Conservation (phyloP, 1,140 invertebrate genomes). For the Hyles euphorbiae region DNA sequence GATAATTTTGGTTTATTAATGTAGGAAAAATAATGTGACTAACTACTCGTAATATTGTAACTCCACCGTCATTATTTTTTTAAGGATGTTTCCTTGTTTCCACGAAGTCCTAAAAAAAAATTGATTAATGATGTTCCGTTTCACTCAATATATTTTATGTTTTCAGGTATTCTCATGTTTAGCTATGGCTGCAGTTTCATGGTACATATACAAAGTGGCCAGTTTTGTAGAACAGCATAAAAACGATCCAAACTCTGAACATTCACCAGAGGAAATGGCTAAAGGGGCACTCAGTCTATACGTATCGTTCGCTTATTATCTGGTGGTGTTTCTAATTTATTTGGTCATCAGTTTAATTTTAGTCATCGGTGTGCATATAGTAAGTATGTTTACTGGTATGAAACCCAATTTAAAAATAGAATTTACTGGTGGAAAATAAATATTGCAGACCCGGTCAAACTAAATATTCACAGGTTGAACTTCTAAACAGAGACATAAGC, state of each 20-base stretch:
- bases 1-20: no score
- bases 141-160: constrained; percentile 9
- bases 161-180: constrained; percentile 38
- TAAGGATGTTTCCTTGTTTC: no score
- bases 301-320: constrained; percentile 42
- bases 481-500: no score
- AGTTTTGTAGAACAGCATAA: constrained; percentile 34
- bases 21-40: no score
- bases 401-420: neutral
- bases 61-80: no score
- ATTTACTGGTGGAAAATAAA: no score
- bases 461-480: no score
- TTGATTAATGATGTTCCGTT: neutral
- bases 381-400: constrained; percentile 22
- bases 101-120: no score
- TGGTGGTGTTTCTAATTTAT: constrained; percentile 48
- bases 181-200: constrained; percentile 23
- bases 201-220: constrained; percentile 43
- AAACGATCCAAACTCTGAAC: constrained; percentile 21
- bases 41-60: no score
- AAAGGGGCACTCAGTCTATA: constrained; percentile 41
- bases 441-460: no score
- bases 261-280: constrained; percentile 36
- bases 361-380: constrained; percentile 50
- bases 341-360: constrained; percentile 49